Evolutionary conservation across 2,888 invertebrate species (phyloP).

Genomic region (Arrhopalites spinosus): DNA sequence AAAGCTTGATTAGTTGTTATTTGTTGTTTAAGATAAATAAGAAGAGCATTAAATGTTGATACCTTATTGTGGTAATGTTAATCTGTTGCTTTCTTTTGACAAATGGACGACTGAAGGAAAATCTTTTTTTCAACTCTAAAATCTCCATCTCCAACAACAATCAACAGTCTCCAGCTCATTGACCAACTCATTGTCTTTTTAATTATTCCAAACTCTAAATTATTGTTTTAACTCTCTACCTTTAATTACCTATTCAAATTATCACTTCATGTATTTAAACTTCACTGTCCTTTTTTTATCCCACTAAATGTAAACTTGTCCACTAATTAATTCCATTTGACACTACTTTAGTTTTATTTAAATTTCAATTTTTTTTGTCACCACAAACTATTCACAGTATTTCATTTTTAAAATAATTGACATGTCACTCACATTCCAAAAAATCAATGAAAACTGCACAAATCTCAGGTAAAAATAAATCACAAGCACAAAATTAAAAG

Average conservation of each 20-base stretch:
- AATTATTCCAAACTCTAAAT: not conserved
- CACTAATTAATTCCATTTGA: not conserved
- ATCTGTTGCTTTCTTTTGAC: conserved; percentile 41
- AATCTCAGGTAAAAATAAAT: no score
- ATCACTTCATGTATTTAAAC: no score
- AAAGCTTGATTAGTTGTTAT: no score
- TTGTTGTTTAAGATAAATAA: not conserved
- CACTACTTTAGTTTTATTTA: not conserved
- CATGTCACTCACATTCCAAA: no score
- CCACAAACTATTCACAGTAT: no score
- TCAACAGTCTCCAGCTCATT: conserved; percentile 20
- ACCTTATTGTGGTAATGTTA: conserved; percentile 37
- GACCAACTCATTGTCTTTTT: conserved; percentile 34
- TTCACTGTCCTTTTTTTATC: not conserved
- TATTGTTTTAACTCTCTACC: not conserved
- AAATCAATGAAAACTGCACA: no score
- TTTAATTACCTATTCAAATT: no score
- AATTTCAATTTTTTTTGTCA: not conserved
- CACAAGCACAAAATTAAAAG: no score
- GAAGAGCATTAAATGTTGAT: not conserved
- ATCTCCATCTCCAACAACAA: conserved; percentile 41
- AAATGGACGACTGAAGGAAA: conserved; percentile 35
- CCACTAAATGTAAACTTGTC: not conserved
- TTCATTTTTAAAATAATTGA: no score
- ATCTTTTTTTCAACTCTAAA: conserved; percentile 35